phyloP scores from a whole-genome alignment of 2,113 vertebrate species.

The Hepsetus odoe region DNA sequence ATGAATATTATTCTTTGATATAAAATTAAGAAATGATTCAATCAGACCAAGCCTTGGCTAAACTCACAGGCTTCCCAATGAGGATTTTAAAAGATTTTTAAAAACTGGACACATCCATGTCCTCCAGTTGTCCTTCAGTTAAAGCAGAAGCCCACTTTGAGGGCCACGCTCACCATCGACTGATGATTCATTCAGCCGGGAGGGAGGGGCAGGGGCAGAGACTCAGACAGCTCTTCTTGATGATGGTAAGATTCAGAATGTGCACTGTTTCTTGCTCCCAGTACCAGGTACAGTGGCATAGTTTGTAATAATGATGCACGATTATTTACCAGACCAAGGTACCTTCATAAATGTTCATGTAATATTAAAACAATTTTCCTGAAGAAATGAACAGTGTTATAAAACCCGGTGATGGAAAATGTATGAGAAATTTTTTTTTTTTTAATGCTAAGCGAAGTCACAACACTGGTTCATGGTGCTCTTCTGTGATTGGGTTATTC shows the following conservation, averaged over 20 bases:
- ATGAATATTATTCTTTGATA: not conserved
- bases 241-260: not conserved
- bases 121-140: not conserved
- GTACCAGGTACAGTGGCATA: too few relatives aligned
- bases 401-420: too few relatives aligned
- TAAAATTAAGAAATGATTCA: not conserved
- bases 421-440: too few relatives aligned
- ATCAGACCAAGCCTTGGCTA: not conserved
- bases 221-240: not conserved
- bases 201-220: not conserved
- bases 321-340: too few relatives aligned
- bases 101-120: not conserved
- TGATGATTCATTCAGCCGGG: constrained; percentile 11
- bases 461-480: too few relatives aligned
- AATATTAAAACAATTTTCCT: too few relatives aligned
- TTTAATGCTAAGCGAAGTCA: too few relatives aligned
- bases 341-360: too few relatives aligned
- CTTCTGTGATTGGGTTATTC: too few relatives aligned
- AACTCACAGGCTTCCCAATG: not conserved
- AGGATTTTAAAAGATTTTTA: not conserved
- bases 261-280: too few relatives aligned
- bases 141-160: not conserved
- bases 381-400: too few relatives aligned
- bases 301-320: too few relatives aligned
- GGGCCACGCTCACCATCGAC: not conserved